A percentile compares a stretch with the other conserved stretches of the same genome.
Evolutionary conservation across 2,113 vertebrate species (phyloP).

Genomic region (Calyptommatus sinebrachiatus): DNA sequence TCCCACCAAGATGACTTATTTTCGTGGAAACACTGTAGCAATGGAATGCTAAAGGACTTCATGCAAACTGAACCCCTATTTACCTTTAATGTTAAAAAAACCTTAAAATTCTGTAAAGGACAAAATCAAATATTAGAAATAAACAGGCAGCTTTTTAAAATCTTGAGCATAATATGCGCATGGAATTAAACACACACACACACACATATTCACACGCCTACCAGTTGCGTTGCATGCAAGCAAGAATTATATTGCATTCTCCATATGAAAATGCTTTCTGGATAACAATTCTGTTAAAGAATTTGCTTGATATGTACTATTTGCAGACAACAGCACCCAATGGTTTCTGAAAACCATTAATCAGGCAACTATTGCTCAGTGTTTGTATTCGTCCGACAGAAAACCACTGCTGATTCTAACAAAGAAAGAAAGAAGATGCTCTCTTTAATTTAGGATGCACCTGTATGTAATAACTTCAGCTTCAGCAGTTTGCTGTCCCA

Average conservation of each 20-base stretch:
- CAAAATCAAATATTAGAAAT: too few species aligned
- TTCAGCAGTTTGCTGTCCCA: conserved; percentile 37
- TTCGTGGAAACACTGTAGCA: not conserved
- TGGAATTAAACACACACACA: not conserved
- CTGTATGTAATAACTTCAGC: conserved; percentile 48
- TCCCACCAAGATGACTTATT: not conserved
- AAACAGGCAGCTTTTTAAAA: too few species aligned
- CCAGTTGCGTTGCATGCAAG: not conserved
- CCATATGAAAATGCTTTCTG: not conserved
- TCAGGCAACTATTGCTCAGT: conserved; percentile 44
- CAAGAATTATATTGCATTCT: not conserved
- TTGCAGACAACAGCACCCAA: conserved; percentile 48
- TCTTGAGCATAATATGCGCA: too few species aligned
- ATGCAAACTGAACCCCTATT: too few species aligned
- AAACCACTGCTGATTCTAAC: conserved; percentile 43
- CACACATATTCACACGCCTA: not conserved
- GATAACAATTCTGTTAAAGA: conserved; percentile 15
- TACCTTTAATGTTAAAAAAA: too few species aligned
- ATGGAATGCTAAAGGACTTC: not conserved
- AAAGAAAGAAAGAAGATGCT: conserved; percentile 34
- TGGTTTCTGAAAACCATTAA: conserved; percentile 44
- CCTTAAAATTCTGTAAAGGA: not conserved
- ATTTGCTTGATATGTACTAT: conserved; percentile 49
- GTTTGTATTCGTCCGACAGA: conserved; percentile 41
- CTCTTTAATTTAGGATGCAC: conserved; percentile 50